A percentile compares a stretch with the other conserved stretches of the same genome.
Evolutionary conservation across 1,140 invertebrate genomes (phyloP).

Genomic region (Pentalonia nigronervosa): DNA sequence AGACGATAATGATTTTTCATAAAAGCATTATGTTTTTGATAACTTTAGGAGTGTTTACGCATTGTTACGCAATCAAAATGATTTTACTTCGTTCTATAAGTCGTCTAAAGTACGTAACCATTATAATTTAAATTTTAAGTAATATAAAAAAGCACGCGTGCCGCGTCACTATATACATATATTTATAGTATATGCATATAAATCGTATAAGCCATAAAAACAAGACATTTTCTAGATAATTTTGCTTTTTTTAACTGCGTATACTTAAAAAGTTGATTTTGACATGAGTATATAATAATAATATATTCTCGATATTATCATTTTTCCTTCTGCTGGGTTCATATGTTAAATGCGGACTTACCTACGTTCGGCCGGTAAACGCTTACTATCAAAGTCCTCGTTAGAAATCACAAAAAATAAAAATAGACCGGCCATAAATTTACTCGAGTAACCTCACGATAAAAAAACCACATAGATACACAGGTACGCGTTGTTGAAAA

Average conservation of each 20-base stretch:
- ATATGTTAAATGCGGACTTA: neutral
- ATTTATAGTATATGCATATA: neutral
- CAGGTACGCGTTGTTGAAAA: neutral
- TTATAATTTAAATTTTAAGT: neutral
- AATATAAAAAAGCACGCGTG: neutral
- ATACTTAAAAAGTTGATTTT: constrained; percentile 16
- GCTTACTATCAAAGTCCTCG: neutral
- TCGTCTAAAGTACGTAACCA: neutral
- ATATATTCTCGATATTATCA: constrained; percentile 37
- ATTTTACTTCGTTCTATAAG: neutral
- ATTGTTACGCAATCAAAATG: neutral
- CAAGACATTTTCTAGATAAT: neutral
- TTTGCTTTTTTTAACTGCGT: neutral
- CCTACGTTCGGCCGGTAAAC: neutral
- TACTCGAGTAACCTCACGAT: neutral
- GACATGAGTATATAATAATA: neutral
- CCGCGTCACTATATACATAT: neutral
- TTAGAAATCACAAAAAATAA: neutral
- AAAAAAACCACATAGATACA: neutral
- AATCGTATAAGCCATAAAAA: neutral
- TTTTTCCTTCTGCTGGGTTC: neutral
- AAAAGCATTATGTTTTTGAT: neutral
- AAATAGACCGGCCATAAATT: constrained; percentile 31
- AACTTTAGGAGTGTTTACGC: neutral
- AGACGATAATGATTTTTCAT: neutral